Evolutionary conservation across 2,888 invertebrate genomes (phyloP), one percentile per base, ranked within the genome.

Genomic region (Hirtodrosophila duncani): DNA sequence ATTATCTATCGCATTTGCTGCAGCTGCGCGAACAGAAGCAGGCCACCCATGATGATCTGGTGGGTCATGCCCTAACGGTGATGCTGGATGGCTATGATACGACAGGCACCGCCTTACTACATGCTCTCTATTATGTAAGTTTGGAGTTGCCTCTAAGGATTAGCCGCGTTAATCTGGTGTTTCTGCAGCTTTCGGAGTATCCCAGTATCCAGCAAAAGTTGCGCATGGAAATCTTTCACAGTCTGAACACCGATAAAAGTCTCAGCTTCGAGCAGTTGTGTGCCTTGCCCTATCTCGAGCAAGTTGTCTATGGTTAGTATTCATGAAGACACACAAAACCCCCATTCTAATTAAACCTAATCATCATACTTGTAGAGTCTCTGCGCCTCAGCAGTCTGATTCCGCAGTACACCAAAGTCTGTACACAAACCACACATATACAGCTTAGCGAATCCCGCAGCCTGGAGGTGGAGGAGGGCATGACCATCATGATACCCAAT

Each of bases 51-150:
- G 57, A 78, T 11, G 84, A 85, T 31, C 53, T 86, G 26, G 80
- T 82, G 6, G 84, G 81, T 0, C 81, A 84, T 43, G 79, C 80
- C 0, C 37, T 85, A 6, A 83, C 84, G 0, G 80, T 84, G 9
- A 63, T 84, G 57, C 9, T 85, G 11, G 85, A 86, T 67, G 86
- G 86, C 0, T 82, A 79, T 13, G 85, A 85, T 41, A 85, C 86
- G 7, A 75, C 85, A 0, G 83, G 72, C 2, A 53, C 68, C 1
- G 67, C 78, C 0, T 49, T 84, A 1, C 55, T 75, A 6, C 82
- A 83, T 10, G 63, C 74, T 0, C 53, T 81, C 2, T 77, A 67
- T 11, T 83, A 83, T 60, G 81, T 81, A n/a, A 34, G 83, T 52
- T 3, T 3, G 1, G 5, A 8, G 16, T n/a, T n/a, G n/a, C n/a